Conservation (phyloP, 1,140 invertebrate genomes). For the Camponotus vicinus region DNA sequence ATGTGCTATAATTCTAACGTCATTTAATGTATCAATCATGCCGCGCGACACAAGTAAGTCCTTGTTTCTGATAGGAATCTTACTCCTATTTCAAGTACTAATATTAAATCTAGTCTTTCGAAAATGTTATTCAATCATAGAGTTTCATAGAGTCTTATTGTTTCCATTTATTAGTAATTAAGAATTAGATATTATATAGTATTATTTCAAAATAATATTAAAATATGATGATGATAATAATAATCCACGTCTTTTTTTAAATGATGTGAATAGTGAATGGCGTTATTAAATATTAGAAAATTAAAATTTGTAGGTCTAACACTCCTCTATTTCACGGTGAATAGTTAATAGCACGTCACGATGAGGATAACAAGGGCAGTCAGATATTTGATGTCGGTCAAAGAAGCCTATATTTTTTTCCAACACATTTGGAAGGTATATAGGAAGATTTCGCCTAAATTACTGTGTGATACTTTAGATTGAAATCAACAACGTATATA, state of each 20-base stretch:
- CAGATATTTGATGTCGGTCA: constrained; percentile 29
- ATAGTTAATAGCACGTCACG: constrained; percentile 10
- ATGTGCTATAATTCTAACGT: constrained; percentile 30
- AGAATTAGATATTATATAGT: too few relatives aligned
- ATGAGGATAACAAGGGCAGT: constrained; percentile 21
- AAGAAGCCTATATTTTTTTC: constrained; percentile 20
- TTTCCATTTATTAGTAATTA: too few relatives aligned
- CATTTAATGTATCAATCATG: constrained; percentile 42
- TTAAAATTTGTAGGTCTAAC: not conserved
- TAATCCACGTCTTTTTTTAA: not conserved
- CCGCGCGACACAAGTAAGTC: too few relatives aligned
- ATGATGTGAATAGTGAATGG: not conserved
- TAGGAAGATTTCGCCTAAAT: not conserved
- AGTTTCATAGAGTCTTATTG: not conserved
- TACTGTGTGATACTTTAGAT: not conserved
- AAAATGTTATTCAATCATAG: not conserved
- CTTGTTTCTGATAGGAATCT: not conserved
- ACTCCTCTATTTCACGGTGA: not conserved
- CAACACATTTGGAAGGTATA: too few relatives aligned
- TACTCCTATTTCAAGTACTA: not conserved
- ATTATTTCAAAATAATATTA: not conserved
- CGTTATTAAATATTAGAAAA: not conserved
- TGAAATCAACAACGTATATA: not conserved
- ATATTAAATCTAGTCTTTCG: not conserved
- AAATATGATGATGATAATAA: too few relatives aligned